Evolutionary conservation across 2,888 invertebrate genomes (phyloP), one percentile per base, ranked within the genome.

Genomic region (Chloromyia formosa): DNA sequence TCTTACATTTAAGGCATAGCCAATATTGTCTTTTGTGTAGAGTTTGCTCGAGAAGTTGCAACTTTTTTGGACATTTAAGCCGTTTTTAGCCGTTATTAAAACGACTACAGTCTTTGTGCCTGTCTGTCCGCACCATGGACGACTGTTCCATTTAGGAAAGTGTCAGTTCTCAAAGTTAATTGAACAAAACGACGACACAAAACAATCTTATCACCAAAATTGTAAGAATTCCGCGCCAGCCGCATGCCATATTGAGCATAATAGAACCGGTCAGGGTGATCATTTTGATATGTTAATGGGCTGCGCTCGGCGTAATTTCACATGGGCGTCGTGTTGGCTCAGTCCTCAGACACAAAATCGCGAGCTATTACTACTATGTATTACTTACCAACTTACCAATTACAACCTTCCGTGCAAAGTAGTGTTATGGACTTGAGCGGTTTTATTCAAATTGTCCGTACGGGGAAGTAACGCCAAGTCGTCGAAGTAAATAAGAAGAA

Each of bases 171-270:
- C 42, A 66, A 40, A 71, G 54, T 58, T 71, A 71, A 71, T 71
- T 71, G 71, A 58, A 54, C 27, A 71, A 18, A n/a, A 18, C 56
- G 49, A 20, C 56, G 53, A 1, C 22, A 49, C 20, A 71, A 56
- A 56, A 71, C 40, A 56, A 58, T 71, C 71, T 71, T 71, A 71
- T 71, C 66, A 66, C 71, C 71, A 71, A 71, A 71, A 71, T 71
- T 56, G 71, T 71, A 58, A 56, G 71, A 71, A 71, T 71, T 71
- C 71, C 71, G 58, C 71, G 58, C 71, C 35, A 20, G 23, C 58
- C 40, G 16, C 20, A 66, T 66, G 10, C 71, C 71, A 58, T 40
- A 58, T 58, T 23, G 71, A 40, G 71, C n/a, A 56, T 71, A 71
- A 71, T 69, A 69, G 71, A 71, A 71, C 71, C 71, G 71, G 71